phyloP scores from a whole-genome alignment of 2,113 vertebrate species.

The Desmodus rotundus region DNA sequence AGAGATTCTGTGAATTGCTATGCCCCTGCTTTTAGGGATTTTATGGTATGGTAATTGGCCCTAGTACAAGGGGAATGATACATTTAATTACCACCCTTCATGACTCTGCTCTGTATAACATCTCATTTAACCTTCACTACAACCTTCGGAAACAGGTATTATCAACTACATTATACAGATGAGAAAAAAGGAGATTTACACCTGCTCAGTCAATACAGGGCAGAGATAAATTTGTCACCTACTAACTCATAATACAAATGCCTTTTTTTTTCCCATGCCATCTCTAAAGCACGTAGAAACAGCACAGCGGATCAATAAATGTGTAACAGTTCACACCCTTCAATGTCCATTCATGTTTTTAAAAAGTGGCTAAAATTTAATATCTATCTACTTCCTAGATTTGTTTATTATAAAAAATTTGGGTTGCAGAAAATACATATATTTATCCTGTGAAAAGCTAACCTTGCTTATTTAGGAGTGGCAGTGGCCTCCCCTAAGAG shows the following conservation, averaged over 20 bases:
- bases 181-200: not conserved
- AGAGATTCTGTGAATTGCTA: not conserved
- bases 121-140: not conserved
- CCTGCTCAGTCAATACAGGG: not conserved
- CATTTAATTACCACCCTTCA: not conserved
- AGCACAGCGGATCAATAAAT: not conserved
- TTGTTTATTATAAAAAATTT: not conserved
- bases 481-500: not conserved
- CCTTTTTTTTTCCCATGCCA: not conserved
- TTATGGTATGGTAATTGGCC: not conserved
- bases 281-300: not conserved
- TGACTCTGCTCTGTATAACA: not conserved
- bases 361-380: not conserved
- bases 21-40: not conserved
- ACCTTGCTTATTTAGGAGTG: not conserved
- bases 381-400: not conserved
- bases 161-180: not conserved
- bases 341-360: not conserved
- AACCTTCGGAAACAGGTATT: not conserved
- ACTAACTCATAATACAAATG: not conserved
- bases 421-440: not conserved
- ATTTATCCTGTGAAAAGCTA: not conserved
- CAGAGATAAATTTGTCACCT: not conserved
- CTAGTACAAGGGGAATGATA: not conserved
- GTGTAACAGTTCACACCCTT: not conserved